Evolutionary conservation across 53 echinoderm and acorn worm species (phyloP), one percentile per base, ranked within the genome.

Genomic region (Holothuria scabra): DNA sequence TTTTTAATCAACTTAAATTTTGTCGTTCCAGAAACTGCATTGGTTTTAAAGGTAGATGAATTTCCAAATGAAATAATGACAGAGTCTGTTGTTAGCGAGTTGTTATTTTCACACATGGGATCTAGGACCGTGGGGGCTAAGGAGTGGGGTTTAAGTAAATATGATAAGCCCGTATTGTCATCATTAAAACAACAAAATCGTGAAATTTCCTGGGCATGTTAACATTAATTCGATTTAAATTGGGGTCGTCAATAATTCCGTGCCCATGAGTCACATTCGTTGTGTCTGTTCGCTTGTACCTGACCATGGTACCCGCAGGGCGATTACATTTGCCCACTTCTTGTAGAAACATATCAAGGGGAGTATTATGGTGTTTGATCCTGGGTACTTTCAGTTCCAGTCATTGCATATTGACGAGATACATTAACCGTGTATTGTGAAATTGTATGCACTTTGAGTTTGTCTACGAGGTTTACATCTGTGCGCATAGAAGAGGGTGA

Each of bases 71-170:
- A 60, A 58, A 33, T 80, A 1, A 80, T 57, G 0, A 57, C 80
- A 56, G 80, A 80, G 33, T 80, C 80, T 14, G 80, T 28, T 29
- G 80, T 80, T 18, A 80, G 16, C 14, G 80, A 80, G 33, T 80
- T 80, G 60, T 80, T 80, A n/a, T 80, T 80, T 28, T 80, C 80
- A 29, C 59, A 21, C 20, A 12, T 5, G 32, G 60, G 58, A 57
- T 58, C 58, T 13, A 80, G 31, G 8, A 58, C 80, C 18, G 80
- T 31, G 21, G 29, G 19, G 1, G 34, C 31, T 5, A 29, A 20
- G 5, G 67, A 35, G 67, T 67, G 10, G 67, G 67, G 28, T 67
- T 67, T 10, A 67, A 20, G 20, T 18, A 67, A 20, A 33, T 67
- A 20, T 26, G 20, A 11, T 67, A 37, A 5, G 67, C 28, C 18